Evolutionary conservation across 1,140 invertebrate genomes (phyloP).

Genomic region (Orchestia grillus): DNA sequence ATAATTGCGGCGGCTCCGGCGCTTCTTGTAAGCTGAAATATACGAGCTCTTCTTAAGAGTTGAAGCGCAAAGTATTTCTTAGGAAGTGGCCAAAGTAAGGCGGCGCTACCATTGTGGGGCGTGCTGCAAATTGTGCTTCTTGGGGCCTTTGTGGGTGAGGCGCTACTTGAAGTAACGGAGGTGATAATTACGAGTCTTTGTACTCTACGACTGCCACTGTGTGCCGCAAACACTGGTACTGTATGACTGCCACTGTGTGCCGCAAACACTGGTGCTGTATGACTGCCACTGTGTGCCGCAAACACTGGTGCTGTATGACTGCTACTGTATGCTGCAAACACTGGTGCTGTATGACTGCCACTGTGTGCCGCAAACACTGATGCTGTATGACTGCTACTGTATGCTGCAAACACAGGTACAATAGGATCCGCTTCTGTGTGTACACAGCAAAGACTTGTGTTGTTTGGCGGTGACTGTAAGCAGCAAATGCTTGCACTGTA

Average conservation of each 20-base stretch:
- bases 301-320: too few relatives aligned
- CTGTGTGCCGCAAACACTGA: not conserved
- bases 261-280: too few relatives aligned
- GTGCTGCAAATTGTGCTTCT: not conserved
- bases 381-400: not conserved
- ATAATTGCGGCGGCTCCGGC: constrained; percentile 30
- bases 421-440: too few relatives aligned
- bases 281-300: too few relatives aligned
- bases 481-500: too few relatives aligned
- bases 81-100: not conserved
- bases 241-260: too few relatives aligned
- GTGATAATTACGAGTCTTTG: not conserved
- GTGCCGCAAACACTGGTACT: not conserved
- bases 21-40: constrained; percentile 33
- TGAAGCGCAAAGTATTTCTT: constrained; percentile 46
- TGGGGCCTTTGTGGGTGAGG: not conserved
- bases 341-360: not conserved
- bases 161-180: not conserved
- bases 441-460: too few relatives aligned
- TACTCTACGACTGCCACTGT: not conserved
- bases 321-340: not conserved
- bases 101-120: not conserved
- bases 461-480: too few relatives aligned
- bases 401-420: too few relatives aligned
- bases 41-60: constrained; percentile 36